Evolutionary conservation across 2,797 vertebrate genomes (phyloP).

Genomic region (Clarias fuscus): DNA sequence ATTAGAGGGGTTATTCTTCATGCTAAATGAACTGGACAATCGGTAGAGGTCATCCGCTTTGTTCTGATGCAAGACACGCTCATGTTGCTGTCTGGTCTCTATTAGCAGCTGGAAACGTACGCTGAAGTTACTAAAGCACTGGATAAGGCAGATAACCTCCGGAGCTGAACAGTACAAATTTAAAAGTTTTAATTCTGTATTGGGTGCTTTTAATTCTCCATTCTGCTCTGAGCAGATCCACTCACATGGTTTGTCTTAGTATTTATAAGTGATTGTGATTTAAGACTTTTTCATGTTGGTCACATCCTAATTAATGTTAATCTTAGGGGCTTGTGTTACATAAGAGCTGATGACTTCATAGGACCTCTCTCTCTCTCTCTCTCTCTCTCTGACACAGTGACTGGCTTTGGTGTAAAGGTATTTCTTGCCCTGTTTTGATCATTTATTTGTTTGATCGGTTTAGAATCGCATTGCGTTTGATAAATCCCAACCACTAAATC

Average conservation of each 20-base stretch:
- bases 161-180: conserved; percentile 66
- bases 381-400: background rate
- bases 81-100: conserved; percentile 64
- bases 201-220: conserved; percentile 44
- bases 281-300: conserved; percentile 63
- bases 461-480: background rate
- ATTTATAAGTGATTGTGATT: conserved; percentile 65
- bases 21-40: conserved; percentile 53
- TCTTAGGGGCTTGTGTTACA: conserved; percentile 11
- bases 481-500: background rate
- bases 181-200: conserved; percentile 66
- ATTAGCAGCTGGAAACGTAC: conserved; percentile 62
- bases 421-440: background rate
- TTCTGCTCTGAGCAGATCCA: conserved; percentile 50
- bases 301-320: conserved; percentile 49
- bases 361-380: background rate
- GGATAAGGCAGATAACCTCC: conserved; percentile 70
- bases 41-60: conserved; percentile 61
- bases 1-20: conserved; percentile 49
- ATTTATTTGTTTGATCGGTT: background rate
- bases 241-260: conserved; percentile 66
- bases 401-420: background rate
- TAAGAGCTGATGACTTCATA: background rate
- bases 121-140: conserved; percentile 60
- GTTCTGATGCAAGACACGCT: conserved; percentile 25